Evolutionary conservation across 2,888 invertebrate genomes (phyloP).

Genomic region (Clistopyga incitator): DNA sequence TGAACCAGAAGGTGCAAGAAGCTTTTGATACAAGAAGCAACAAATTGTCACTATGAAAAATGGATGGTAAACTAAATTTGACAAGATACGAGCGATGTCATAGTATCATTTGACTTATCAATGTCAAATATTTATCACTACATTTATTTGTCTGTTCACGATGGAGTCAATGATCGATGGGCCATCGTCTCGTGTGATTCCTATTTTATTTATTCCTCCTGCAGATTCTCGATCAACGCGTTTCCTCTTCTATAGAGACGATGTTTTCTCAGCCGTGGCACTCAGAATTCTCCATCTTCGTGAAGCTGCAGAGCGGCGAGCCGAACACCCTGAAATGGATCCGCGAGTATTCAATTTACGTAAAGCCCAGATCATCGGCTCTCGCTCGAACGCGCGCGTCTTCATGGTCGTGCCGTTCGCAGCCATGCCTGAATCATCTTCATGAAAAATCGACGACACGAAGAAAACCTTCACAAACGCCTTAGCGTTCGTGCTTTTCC

Average conservation of each 20-base stretch:
- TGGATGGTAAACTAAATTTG: no score
- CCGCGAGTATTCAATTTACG: constrained; percentile 69
- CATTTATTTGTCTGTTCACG: no score
- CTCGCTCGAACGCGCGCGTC: constrained; percentile 32
- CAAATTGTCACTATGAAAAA: no score
- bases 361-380: constrained; percentile 68
- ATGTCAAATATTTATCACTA: no score
- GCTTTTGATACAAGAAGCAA: no score
- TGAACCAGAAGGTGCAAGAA: no score
- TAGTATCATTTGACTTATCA: no score
- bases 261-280: not conserved
- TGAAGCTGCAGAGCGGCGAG: not conserved
- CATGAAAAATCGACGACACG: not conserved
- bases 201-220: not conserved
- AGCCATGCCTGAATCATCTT: no score
- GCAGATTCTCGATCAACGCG: not conserved
- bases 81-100: no score
- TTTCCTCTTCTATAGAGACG: not conserved
- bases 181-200: no score
- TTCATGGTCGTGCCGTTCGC: not conserved
- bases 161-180: no score
- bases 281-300: constrained; percentile 13
- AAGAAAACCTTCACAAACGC: not conserved
- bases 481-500: not conserved
- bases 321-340: constrained; percentile 56